Conservation (phyloP, 2,113 vertebrate species). For the Dicerorhinus sumatrensis region DNA sequence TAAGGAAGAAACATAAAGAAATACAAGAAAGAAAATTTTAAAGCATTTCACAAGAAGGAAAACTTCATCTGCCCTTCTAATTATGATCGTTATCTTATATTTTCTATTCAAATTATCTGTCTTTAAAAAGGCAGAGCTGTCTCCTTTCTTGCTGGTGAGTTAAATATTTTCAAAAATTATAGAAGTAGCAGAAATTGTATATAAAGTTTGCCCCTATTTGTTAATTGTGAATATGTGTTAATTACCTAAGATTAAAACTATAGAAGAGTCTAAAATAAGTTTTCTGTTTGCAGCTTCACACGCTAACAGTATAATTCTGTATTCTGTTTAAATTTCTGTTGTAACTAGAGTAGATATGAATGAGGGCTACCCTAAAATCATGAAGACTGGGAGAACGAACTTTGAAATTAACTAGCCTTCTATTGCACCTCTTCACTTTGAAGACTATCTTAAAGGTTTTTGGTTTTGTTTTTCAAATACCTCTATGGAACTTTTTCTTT, state of each 20-base stretch:
- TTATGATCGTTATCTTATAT: conserved; percentile 52
- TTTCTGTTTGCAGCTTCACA: conserved; percentile 53
- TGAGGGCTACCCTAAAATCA: neutral
- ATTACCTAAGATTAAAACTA: conserved; percentile 71
- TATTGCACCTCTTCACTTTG: neutral
- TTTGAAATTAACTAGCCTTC: neutral
- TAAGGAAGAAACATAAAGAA: neutral
- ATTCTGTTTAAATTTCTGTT: conserved; percentile 47
- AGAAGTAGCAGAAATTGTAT: neutral
- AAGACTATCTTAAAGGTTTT: neutral
- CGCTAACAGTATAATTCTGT: conserved; percentile 38
- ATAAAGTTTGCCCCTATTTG: conserved; percentile 20
- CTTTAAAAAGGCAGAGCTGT: neutral
- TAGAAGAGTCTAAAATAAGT: conserved; percentile 7
- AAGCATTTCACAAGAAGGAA: conserved; percentile 15
- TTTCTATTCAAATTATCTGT: neutral
- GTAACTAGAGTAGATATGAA: neutral
- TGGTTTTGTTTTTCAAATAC: neutral
- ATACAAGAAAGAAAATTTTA: neutral
- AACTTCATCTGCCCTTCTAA: neutral
- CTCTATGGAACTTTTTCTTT: neutral
- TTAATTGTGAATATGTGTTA: conserved; percentile 56
- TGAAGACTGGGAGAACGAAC: neutral
- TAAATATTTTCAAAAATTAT: neutral
- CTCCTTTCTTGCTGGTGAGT: neutral